Base-by-base conservation (phyloP, 2,888 invertebrate genomes). In the Tyria jacobaeae region DNA sequence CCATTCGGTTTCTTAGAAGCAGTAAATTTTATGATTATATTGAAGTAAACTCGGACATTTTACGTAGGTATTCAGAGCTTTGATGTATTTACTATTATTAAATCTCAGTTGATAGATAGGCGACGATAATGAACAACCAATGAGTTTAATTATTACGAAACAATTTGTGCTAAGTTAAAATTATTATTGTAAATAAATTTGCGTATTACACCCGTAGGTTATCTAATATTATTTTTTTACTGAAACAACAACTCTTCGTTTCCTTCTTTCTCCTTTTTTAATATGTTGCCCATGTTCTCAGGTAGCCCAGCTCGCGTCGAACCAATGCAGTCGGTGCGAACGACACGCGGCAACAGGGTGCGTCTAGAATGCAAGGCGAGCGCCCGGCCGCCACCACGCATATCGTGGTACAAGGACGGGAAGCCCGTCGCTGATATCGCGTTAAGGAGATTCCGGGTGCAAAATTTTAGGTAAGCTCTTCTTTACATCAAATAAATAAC, bases 391-490 rank as follows among this genome's bases (percentile, higher is more conserved):
- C 95, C 96, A 69, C 98, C 98, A 34, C 95, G 96, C 75, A 96
- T 98, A 77, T 95, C 96, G 78, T 98, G 98, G 98, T 96, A 95
- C 92, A 96, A 96, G 90, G 96, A 97, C 93, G 96, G 96, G 74
- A 92, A 93, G 81, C 95, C 95, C 78, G 95, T 95, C 75, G 94
- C 95, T 61, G 94, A 96, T 77, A 95, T 95, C 81, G 95, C 95
- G 64, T 93, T 94, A 68, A 90, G 92, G 74, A 89, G 94, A 81
- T 93, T 94, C 84, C 94, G 94, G 89, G 95, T 96, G 92, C 95
- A 94, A 81, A 94, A 94, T 84, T 95, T 93, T 89, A 96, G 95
- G 95, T 95, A 71, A 79, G 86, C 41, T 34, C 10, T 2, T 27
- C n/a, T 37, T n/a, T 31, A 31, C 2, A 31, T 31, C 27, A 6